These are phyloP conservation scores for Dolomedes plantarius DNA, from an alignment of 2,888 invertebrate species.

Conservation along the genomic window DNA sequence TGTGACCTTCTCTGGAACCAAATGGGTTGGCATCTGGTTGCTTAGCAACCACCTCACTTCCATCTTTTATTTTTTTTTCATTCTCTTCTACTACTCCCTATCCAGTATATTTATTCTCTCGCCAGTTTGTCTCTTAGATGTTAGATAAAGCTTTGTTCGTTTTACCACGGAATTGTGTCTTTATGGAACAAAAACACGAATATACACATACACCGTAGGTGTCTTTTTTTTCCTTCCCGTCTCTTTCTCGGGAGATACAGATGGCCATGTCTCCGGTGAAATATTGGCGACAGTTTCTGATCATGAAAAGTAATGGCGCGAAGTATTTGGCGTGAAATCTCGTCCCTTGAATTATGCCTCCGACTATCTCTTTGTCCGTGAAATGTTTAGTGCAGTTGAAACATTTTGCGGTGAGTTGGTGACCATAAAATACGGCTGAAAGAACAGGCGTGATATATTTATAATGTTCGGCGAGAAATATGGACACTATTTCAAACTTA, in stretches of 20 bases:
- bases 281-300: conserved; percentile 7
- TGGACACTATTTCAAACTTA: background rate
- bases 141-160: conserved; percentile 58
- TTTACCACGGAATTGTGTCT: background rate
- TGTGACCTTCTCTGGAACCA: conserved; percentile 59
- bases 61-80: conserved; percentile 27
- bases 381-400: conserved; percentile 1
- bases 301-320: conserved; percentile 5
- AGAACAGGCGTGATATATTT: conserved; percentile 4
- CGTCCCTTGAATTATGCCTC: conserved; percentile 3
- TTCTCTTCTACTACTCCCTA: conserved; percentile 20
- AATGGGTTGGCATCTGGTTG: conserved; percentile 61
- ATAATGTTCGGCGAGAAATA: background rate
- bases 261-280: conserved; percentile 5
- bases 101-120: conserved; percentile 62
- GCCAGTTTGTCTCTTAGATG: conserved; percentile 53
- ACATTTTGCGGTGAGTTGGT: conserved; percentile 5
- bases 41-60: conserved; percentile 47
- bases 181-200: conserved; percentile 11
- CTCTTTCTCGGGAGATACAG: background rate
- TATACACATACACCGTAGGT: background rate
- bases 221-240: background rate
- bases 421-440: background rate
- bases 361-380: conserved; percentile 3
- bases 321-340: conserved; percentile 14